Conservation (phyloP, 2,113 vertebrate genomes). For the Vulpes ferrilata region DNA sequence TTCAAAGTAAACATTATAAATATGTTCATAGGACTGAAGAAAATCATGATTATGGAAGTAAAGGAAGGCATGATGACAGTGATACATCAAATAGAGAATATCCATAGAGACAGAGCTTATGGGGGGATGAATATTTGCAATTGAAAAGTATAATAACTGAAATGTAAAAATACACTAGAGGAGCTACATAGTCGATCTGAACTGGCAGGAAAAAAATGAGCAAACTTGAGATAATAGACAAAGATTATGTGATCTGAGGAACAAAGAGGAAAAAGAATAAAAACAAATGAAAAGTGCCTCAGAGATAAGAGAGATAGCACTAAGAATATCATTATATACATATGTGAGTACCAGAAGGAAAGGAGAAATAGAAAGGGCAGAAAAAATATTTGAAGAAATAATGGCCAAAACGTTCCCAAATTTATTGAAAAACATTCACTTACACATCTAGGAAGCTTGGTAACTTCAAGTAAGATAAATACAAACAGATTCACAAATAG, state of each 20-base stretch:
- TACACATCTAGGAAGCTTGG: neutral
- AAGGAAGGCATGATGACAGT: neutral
- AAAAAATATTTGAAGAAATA: neutral
- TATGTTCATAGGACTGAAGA: slow-evolving; percentile 1
- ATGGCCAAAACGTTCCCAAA: neutral
- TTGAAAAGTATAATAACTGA: slow-evolving; percentile 2
- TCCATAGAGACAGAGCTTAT: neutral
- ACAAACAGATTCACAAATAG: neutral
- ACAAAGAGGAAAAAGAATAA: neutral
- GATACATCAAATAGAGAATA: neutral
- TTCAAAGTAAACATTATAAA: slow-evolving; percentile 52
- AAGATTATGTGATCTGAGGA: neutral
- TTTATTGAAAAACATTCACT: neutral
- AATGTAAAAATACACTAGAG: neutral
- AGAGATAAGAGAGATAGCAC: neutral
- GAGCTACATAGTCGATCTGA: neutral
- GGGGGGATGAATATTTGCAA: neutral
- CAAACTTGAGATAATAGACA: neutral
- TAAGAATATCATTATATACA: neutral
- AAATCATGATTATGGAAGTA: neutral
- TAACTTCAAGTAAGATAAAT: neutral
- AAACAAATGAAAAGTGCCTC: neutral
- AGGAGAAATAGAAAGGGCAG: neutral
- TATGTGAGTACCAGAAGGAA: neutral
- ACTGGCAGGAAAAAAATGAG: neutral